A percentile compares a stretch with the other conserved stretches of the same genome.
phyloP scores from a whole-genome alignment of 2,113 vertebrate genomes.

The Rhombomys opimus region DNA sequence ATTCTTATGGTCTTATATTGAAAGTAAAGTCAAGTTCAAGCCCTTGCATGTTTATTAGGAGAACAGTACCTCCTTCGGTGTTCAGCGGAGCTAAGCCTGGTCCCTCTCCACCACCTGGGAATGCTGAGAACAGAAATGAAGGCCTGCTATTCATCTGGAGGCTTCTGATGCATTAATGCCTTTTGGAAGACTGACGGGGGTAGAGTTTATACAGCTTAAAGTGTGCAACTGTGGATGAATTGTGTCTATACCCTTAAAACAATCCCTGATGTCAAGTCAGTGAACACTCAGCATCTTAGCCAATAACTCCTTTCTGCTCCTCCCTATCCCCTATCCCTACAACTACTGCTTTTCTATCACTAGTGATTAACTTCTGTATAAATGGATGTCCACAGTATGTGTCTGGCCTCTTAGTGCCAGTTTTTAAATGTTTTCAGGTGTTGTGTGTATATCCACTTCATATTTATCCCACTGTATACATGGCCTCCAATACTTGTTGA shows the following conservation, averaged over 20 bases:
- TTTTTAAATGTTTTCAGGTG: neutral
- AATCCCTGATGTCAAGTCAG: neutral
- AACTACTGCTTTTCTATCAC: neutral
- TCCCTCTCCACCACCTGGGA: neutral
- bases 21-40: neutral
- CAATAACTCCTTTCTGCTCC: neutral
- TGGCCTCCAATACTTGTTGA: neutral
- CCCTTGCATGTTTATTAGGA: neutral
- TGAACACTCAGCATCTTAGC: neutral
- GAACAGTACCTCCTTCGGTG: neutral
- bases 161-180: neutral
- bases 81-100: neutral
- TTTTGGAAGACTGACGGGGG: neutral
- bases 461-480: neutral
- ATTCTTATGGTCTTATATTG: neutral
- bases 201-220: neutral
- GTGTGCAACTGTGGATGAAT: neutral
- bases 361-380: slow-evolving; percentile 17
- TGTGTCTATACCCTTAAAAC: neutral
- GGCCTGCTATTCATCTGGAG: neutral
- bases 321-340: neutral
- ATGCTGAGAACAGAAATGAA: neutral
- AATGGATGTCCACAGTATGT: neutral
- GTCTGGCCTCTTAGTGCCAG: neutral
- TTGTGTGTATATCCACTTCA: neutral